Evolutionary conservation across 2,888 invertebrate genomes (phyloP).

Genomic region (Melieria picta): DNA sequence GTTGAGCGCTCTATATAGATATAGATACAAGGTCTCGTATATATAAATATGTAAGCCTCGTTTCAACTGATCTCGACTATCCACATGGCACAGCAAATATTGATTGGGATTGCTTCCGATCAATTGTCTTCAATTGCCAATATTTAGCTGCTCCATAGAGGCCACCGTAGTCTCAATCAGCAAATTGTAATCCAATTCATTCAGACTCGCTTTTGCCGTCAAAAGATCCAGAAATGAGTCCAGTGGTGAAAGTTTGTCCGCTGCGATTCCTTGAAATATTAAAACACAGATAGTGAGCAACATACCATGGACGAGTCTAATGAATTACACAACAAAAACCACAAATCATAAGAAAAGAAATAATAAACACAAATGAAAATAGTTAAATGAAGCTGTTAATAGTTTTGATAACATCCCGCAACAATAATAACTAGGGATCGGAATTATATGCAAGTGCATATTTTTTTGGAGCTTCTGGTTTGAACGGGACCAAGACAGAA

Average conservation of each 20-base stretch:
- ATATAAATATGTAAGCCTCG: no score
- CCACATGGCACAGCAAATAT: no score
- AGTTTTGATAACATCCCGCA: background rate
- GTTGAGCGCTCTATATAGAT: no score
- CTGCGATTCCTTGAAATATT: constrained; percentile 70
- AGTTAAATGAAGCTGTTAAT: background rate
- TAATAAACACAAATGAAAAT: background rate
- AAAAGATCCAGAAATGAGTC: constrained; percentile 86
- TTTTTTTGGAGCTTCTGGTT: no score
- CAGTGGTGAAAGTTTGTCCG: constrained; percentile 80
- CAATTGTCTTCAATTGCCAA: constrained; percentile 12
- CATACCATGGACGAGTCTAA: background rate
- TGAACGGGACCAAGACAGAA: no score
- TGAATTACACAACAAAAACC: background rate
- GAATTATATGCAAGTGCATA: no score
- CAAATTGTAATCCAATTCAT: constrained; percentile 85
- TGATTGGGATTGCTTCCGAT: no score
- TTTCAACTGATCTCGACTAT: no score
- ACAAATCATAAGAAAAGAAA: background rate
- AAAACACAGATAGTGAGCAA: background rate
- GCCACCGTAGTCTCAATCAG: constrained; percentile 81
- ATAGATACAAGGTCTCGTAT: no score
- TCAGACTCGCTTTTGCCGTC: constrained; percentile 86
- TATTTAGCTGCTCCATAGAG: constrained; percentile 60
- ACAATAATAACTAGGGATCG: no score